Conservation (phyloP, 2,113 vertebrate species). For the Callipepla californica region DNA sequence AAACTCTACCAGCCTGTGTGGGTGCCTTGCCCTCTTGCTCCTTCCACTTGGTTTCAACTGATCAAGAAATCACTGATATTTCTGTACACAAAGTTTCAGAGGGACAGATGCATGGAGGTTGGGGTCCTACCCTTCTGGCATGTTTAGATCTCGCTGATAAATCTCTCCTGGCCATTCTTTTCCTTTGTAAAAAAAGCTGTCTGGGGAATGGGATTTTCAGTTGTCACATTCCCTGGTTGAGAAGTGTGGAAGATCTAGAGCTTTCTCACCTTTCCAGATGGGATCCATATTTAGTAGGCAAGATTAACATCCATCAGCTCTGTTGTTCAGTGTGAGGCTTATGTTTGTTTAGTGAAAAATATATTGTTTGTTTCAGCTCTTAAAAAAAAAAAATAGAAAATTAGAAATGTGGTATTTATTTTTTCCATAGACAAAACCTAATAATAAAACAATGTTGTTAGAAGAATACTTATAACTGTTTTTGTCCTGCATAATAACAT, state of each 20-base stretch:
- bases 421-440: background rate
- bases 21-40: background rate
- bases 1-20: background rate
- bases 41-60: slow-evolving; percentile 25
- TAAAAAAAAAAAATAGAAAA: background rate
- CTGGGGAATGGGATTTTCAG: slow-evolving; percentile 9
- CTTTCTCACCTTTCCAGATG: slow-evolving; percentile 54
- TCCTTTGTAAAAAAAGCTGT: slow-evolving; percentile 25
- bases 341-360: background rate
- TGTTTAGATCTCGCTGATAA: slow-evolving; percentile 37
- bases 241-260: background rate
- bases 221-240: background rate
- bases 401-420: background rate
- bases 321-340: slow-evolving; percentile 37
- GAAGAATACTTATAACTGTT: background rate
- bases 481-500: background rate
- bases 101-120: slow-evolving; percentile 51
- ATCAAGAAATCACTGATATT: slow-evolving; percentile 64
- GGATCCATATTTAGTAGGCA: background rate
- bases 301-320: slow-evolving; percentile 12
- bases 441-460: background rate
- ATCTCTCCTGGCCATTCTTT: slow-evolving; percentile 39
- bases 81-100: slow-evolving; percentile 59
- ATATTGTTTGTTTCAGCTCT: background rate
- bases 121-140: slow-evolving; percentile 47